Percentiles rank a stretch among this genome's conserved stretches.
phyloP scores from a whole-genome alignment of 2,888 invertebrate genomes.

The Ormyrus labotus region DNA sequence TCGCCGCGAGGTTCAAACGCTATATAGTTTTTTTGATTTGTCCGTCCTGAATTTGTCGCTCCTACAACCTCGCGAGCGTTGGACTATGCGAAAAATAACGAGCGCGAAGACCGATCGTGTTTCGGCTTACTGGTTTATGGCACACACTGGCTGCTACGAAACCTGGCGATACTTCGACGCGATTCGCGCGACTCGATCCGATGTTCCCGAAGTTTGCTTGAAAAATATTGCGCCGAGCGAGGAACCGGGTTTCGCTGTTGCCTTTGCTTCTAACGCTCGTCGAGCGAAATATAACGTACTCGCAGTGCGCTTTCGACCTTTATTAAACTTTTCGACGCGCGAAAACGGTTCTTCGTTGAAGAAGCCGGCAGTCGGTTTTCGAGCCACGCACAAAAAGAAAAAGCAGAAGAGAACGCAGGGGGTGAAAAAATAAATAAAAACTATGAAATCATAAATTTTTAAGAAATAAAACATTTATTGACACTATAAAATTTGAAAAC shows the following conservation, averaged over 20 bases:
- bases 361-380: too few species aligned
- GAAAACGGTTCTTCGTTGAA: too few species aligned
- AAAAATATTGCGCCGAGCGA: constrained; percentile 25
- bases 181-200: neutral
- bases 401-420: neutral
- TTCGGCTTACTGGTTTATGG: constrained; percentile 12
- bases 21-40: constrained; percentile 40
- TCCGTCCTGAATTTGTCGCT: constrained; percentile 16
- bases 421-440: constrained; percentile 29
- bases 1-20: neutral
- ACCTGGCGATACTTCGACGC: neutral
- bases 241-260: constrained; percentile 1
- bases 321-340: too few species aligned
- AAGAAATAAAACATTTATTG: constrained; percentile 37
- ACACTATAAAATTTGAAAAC: constrained; percentile 31
- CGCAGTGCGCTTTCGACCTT: too few species aligned
- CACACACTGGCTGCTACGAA: constrained; percentile 9
- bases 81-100: neutral
- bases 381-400: neutral
- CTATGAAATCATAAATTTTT: neutral
- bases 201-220: neutral
- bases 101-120: neutral
- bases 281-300: neutral
- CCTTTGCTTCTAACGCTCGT: neutral
- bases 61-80: neutral